Evolutionary conservation across 2,113 vertebrate species (phyloP).

Genomic region (Hystrix brachyura): DNA sequence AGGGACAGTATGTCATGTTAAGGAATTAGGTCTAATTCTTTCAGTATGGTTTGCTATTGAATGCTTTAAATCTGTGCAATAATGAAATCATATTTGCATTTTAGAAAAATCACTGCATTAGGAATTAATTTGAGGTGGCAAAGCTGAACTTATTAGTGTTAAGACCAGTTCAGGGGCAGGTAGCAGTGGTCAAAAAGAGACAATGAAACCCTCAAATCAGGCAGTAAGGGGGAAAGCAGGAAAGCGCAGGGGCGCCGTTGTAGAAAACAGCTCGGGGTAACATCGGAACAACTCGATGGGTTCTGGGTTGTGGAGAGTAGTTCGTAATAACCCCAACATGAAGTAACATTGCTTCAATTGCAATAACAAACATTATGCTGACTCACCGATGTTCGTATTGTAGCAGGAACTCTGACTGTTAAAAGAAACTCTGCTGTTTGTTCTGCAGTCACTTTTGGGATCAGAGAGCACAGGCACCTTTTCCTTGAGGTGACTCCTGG

Average conservation of each 20-base stretch:
- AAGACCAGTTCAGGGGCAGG: neutral
- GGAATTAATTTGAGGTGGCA: neutral
- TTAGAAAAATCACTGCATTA: conserved; percentile 9
- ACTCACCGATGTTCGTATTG: neutral
- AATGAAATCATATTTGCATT: conserved; percentile 25
- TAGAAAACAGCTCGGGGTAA: neutral
- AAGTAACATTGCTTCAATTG: neutral
- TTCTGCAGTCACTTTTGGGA: neutral
- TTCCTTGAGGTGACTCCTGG: neutral
- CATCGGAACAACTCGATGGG: neutral
- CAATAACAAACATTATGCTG: conserved; percentile 18
- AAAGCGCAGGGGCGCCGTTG: neutral
- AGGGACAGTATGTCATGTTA: neutral
- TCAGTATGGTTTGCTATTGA: neutral
- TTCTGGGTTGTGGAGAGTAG: neutral
- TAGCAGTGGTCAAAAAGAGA: neutral
- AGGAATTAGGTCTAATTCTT: neutral
- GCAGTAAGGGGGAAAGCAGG: neutral
- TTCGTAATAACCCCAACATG: neutral
- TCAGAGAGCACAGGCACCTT: neutral
- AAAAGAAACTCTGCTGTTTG: neutral
- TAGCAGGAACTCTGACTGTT: neutral
- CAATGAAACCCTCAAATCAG: neutral
- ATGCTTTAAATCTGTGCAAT: conserved; percentile 1
- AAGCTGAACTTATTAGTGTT: conserved; percentile 8